Evolutionary conservation across 2,888 invertebrate species (phyloP).

Genomic region (Drosophila meridiana): DNA sequence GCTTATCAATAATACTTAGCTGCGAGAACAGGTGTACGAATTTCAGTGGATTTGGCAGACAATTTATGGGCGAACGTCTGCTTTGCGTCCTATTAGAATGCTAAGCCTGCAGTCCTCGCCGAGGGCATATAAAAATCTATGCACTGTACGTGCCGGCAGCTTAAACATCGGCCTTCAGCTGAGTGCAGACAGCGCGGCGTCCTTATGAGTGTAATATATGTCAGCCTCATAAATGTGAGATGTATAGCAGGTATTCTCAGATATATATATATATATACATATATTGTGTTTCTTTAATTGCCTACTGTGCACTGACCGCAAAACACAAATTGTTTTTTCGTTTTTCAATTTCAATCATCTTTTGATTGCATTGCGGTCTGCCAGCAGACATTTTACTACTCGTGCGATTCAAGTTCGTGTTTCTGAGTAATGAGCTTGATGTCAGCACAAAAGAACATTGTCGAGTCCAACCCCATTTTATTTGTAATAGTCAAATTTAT

Average conservation of each 20-base stretch:
- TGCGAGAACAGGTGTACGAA: constrained; percentile 64
- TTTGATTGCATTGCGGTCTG: constrained; percentile 58
- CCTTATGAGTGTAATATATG: not conserved
- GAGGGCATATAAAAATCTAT: constrained; percentile 67
- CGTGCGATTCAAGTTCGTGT: constrained; percentile 24
- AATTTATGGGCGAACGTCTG: constrained; percentile 53
- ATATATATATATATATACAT: not conserved
- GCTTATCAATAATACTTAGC: constrained; percentile 75
- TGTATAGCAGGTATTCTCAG: not conserved
- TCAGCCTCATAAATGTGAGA: not conserved
- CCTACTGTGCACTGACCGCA: constrained; percentile 33
- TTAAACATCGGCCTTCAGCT: constrained; percentile 19
- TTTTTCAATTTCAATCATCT: constrained; percentile 39
- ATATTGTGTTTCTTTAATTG: constrained; percentile 41
- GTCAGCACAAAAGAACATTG: constrained; percentile 53
- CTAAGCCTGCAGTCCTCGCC: constrained; percentile 19
- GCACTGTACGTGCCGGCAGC: constrained; percentile 60
- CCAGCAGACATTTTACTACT: constrained; percentile 15
- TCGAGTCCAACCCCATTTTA: not conserved
- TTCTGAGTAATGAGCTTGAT: constrained; percentile 58
- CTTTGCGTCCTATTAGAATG: constrained; percentile 26
- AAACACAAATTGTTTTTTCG: constrained; percentile 5
- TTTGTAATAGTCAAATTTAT: constrained; percentile 24
- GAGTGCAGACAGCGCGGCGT: constrained; percentile 16
- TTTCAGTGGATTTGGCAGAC: constrained; percentile 65